A percentile compares a stretch with the other conserved stretches of the same genome.
phyloP scores from a whole-genome alignment of 2,888 invertebrate genomes.

The Diaprepes abbreviatus region DNA sequence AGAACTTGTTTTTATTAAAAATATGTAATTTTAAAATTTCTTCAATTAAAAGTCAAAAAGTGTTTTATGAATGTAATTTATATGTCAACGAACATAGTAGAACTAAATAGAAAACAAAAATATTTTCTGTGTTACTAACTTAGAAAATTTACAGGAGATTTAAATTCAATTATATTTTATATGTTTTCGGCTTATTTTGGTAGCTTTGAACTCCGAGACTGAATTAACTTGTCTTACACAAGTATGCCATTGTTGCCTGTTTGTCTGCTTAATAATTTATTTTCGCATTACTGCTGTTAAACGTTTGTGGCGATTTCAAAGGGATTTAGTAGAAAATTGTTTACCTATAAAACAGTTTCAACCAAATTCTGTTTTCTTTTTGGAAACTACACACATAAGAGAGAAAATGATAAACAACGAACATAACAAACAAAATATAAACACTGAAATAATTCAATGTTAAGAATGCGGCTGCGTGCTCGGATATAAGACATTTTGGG shows the following conservation, averaged over 20 bases:
- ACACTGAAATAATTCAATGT: too few species aligned
- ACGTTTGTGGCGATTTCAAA: slow-evolving; percentile 32
- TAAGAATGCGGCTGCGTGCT: too few species aligned
- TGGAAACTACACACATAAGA: too few species aligned
- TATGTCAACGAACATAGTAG: neutral
- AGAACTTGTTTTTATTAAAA: too few species aligned
- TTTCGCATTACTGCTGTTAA: slow-evolving; percentile 6
- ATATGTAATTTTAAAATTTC: too few species aligned
- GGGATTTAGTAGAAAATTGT: neutral
- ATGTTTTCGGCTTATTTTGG: slow-evolving; percentile 49
- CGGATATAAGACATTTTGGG: too few species aligned
- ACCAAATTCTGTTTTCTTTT: slow-evolving; percentile 4
- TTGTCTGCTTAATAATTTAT: slow-evolving; percentile 8
- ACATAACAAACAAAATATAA: too few species aligned
- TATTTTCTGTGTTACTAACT: slow-evolving; percentile 32
- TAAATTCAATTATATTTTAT: slow-evolving; percentile 41
- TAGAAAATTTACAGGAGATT: slow-evolving; percentile 22
- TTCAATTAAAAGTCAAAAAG: too few species aligned
- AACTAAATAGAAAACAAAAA: neutral
- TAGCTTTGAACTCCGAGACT: slow-evolving; percentile 49
- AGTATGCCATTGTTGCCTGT: slow-evolving; percentile 32
- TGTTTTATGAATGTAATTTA: too few species aligned
- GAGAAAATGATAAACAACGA: too few species aligned
- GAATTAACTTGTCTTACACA: slow-evolving; percentile 34
- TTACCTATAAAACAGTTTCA: neutral